These are phyloP conservation scores for Clusia tigrina DNA, from an alignment of 2,888 invertebrate genomes.

Conservation along the genomic window DNA sequence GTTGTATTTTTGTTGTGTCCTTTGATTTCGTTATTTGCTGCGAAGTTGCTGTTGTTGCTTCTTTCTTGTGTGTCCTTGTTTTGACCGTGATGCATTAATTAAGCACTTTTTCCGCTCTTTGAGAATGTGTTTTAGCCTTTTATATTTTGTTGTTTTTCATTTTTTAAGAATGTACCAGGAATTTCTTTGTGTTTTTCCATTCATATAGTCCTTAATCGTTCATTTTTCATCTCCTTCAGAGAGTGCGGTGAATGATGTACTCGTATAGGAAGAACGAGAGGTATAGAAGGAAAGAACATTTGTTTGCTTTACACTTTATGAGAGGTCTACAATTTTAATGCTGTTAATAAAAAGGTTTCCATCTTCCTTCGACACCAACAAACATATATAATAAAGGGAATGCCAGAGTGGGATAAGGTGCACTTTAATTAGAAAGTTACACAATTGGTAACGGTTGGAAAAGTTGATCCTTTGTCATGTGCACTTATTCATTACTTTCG, in stretches of 20 bases:
- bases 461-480: too few relatives aligned
- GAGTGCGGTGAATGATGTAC: too few relatives aligned
- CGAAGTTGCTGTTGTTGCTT: neutral
- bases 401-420: too few relatives aligned
- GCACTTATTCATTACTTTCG: too few relatives aligned
- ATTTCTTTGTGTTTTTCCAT: neutral
- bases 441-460: too few relatives aligned
- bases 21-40: slow-evolving; percentile 5
- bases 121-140: neutral
- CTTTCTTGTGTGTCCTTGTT: neutral
- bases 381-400: neutral
- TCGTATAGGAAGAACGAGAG: too few relatives aligned
- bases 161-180: slow-evolving; percentile 1
- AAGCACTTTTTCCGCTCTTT: neutral
- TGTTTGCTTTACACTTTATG: neutral
- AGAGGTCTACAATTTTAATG: slow-evolving; percentile 11
- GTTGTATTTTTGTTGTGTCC: slow-evolving; percentile 7
- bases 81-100: slow-evolving; percentile 6
- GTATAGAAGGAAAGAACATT: too few relatives aligned
- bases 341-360: slow-evolving; percentile 1
- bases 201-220: neutral
- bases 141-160: slow-evolving; percentile 28
- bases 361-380: neutral
- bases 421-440: too few relatives aligned
- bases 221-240: neutral